These are phyloP conservation scores for Burhinus bistriatus DNA, from an alignment of 2,113 vertebrate species.

Conservation along the genomic window DNA sequence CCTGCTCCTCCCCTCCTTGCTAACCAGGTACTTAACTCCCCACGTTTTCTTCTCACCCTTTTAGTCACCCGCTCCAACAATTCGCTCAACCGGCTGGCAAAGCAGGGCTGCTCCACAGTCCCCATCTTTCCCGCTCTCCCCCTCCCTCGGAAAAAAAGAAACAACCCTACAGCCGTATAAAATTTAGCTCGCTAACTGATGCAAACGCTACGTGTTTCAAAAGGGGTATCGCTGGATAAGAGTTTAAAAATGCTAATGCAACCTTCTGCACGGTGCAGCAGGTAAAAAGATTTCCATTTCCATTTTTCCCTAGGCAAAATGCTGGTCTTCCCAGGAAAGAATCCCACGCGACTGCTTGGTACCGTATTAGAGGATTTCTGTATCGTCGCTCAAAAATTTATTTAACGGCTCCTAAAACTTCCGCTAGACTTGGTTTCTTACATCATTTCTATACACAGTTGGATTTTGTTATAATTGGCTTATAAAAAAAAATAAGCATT, in stretches of 20 bases:
- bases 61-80: not conserved
- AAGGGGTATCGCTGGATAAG: not conserved
- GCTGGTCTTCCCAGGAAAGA: not conserved
- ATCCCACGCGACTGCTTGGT: constrained; percentile 7
- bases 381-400: not conserved
- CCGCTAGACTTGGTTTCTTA: not conserved
- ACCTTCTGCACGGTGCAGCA: not conserved
- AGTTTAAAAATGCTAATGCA: not conserved
- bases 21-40: not conserved
- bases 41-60: not conserved
- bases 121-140: not conserved
- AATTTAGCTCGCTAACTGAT: not conserved
- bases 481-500: constrained; percentile 12
- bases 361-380: not conserved
- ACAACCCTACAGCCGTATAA: not conserved
- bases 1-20: not conserved
- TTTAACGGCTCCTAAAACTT: not conserved
- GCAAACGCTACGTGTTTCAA: not conserved
- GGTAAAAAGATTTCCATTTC: not conserved
- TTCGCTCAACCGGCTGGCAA: not conserved
- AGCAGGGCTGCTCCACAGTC: not conserved
- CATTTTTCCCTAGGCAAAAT: not conserved
- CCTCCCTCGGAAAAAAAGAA: not conserved
- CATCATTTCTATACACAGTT: not conserved
- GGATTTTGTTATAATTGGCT: not conserved